Base-by-base conservation (phyloP, 2,888 invertebrate genomes). In the Scelioninae gen. 1 region DNA sequence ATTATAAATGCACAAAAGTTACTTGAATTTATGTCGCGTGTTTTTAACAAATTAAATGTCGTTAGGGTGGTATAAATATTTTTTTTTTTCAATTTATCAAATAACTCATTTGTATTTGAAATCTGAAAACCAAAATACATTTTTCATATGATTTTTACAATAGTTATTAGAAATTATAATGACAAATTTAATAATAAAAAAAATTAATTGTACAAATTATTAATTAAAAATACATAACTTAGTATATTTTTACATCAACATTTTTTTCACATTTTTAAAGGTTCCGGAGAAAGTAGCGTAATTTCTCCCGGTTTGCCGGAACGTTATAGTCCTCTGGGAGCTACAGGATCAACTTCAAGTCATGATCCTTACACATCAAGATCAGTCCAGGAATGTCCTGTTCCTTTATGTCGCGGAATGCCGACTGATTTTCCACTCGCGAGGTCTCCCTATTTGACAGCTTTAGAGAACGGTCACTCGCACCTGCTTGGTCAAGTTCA, bases 231-330 rank as follows among this genome's bases (percentile, higher is more conserved):
- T 34, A 34, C 1, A 34, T 5, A 34, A 34, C 10, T 34, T 4
- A 23, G n/a, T 23, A 23, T 23, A 23, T 2, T 23, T 23, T 23
- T 23, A 1, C 23, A 23, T n/a, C n/a, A n/a, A n/a, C n/a, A 23
- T 23, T 23, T 23, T 23, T 23, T 23, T 2, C 23, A 23, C 4
- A 23, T 51, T 38, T 38, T 68, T 15, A 11, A 16, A 92, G 92
- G 92, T 83, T 92, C 92, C 1, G 91, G 89, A 0, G 92, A 92
- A 83, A 92, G 92, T 76, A 92, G 92, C 84, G 92, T 92, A 15
- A 92, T 92, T 60, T 92, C 92, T 0, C 92, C 92, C 6, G 92
- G 92, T 43, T 85, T 92, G 34, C 92, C 92, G n/a, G 92, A 92
- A 75, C 91, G 92, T 29, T 92, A 92, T 83, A 92, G 92, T 86